Base-by-base conservation (phyloP, 2,113 vertebrate species). In the Ophiodon elongatus region DNA sequence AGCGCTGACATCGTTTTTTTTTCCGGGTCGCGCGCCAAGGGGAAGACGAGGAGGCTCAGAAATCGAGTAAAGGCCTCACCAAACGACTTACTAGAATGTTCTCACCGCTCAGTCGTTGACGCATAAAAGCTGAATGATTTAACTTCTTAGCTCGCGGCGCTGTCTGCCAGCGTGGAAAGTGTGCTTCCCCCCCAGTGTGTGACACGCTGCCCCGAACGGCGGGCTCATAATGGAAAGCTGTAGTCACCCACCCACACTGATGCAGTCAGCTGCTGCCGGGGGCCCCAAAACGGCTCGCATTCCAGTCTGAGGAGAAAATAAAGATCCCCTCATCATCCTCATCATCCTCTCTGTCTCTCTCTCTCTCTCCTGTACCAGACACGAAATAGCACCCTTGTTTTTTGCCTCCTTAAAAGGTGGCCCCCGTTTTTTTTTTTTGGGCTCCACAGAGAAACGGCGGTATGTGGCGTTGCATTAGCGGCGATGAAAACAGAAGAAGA, bases 341-440 rank as follows among this genome's bases (percentile, higher is more conserved):
- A 78, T 84, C 77, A 33, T 50, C 66, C 35, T 43, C 64, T 62
- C 56, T 47, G n/a, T 59, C 60, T 65, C 23, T 64, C 15, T 56
- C 41, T 62, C 43, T 56, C 8, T 41, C 45, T 67, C 43, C 70
- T 33, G 15, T 52, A 54, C n/a, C 50, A 84, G 43, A 82, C 75
- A 69, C 80, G 60, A 64, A 84, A 84, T 60, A n/a, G 64, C 56
- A 66, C 29, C 56, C 82, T 75, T 83, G 82, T 83, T 77, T 79
- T 45, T 45, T 68, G 66, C 23, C 69, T 91, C 91, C 92, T 91
- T 93, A 93, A 93, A 95, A 90, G 92, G 91, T 63, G 56, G n/a
- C 72, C 75, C 25, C 80, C 79, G 68, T 2, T 43, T 43, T 43
- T 43, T 13, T 45, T 45, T 45, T 84, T 79, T 79, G 29, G 52